Percentiles rank a stretch among this genome's conserved stretches.
These are phyloP conservation scores for Seladonia tumulorum DNA, from an alignment of 2,888 invertebrate species.

Conservation along the genomic window DNA sequence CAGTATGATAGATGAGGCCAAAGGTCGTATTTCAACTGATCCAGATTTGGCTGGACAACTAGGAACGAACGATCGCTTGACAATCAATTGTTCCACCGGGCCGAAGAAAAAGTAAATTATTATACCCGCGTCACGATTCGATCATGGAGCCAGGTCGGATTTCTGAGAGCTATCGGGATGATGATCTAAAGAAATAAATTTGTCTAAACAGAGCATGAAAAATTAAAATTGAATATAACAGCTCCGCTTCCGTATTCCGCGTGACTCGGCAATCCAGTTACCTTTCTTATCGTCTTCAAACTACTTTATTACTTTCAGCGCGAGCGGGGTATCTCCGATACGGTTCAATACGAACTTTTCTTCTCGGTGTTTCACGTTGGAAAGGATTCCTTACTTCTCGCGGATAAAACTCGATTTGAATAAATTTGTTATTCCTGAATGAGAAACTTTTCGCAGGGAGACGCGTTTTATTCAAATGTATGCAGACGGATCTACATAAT, in stretches of 20 bases:
- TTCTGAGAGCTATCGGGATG: not conserved
- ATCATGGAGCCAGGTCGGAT: not conserved
- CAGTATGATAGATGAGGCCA: not conserved
- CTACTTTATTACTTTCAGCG: not conserved
- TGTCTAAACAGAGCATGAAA: slow-evolving; percentile 1
- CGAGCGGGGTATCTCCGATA: not conserved
- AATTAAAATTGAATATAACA: slow-evolving; percentile 41
- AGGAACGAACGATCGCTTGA: not conserved
- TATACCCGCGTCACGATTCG: not conserved
- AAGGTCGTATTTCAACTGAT: not conserved
- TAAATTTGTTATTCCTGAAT: slow-evolving; percentile 3
- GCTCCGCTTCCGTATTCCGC: slow-evolving; percentile 60
- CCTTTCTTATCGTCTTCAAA: slow-evolving; percentile 29
- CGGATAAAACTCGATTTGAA: slow-evolving; percentile 3
- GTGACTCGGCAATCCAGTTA: slow-evolving; percentile 66
- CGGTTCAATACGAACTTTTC: slow-evolving; percentile 4
- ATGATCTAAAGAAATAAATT: not conserved
- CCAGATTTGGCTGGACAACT: not conserved
- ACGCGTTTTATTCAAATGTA: not conserved
- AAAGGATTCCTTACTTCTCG: not conserved
- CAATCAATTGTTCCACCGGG: not conserved
- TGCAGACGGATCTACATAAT: slow-evolving; percentile 1
- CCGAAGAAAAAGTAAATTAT: not conserved
- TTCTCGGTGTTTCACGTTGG: not conserved
- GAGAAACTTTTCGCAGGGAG: not conserved